Evolutionary conservation across 2,113 vertebrate genomes (phyloP).

Genomic region (Physeter macrocephalus): DNA sequence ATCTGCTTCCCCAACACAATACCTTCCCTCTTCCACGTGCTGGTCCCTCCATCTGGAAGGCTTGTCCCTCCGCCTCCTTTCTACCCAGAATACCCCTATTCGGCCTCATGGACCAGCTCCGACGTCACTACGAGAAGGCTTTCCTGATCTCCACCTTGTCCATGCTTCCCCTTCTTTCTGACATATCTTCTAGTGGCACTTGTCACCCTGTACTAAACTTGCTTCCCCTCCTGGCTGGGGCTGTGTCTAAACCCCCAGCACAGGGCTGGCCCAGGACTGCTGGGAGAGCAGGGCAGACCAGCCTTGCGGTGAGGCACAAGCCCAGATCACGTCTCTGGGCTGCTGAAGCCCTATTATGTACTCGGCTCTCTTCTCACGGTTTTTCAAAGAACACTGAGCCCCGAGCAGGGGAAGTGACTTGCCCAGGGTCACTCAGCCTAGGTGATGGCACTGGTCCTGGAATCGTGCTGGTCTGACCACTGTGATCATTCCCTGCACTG

Average conservation of each 20-base stretch:
- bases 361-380: not conserved
- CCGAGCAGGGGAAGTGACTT: not conserved
- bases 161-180: accelerated
- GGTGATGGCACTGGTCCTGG: not conserved
- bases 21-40: not conserved
- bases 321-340: not conserved
- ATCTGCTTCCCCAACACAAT: not conserved
- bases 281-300: not conserved
- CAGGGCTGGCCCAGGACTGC: not conserved
- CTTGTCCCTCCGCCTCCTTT: not conserved
- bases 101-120: not conserved
- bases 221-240: not conserved
- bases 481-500: accelerated
- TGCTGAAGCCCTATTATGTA: accelerated
- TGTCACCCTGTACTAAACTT: not conserved
- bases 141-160: not conserved
- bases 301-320: accelerated
- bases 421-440: not conserved
- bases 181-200: not conserved
- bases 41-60: accelerated
- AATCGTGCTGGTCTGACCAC: not conserved
- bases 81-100: accelerated
- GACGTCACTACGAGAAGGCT: not conserved
- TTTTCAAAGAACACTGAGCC: not conserved
- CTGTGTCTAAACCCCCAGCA: not conserved